Evolutionary conservation across 2,113 vertebrate species (phyloP), one percentile per base, ranked within the genome.

Genomic region (Rhineura floridana): DNA sequence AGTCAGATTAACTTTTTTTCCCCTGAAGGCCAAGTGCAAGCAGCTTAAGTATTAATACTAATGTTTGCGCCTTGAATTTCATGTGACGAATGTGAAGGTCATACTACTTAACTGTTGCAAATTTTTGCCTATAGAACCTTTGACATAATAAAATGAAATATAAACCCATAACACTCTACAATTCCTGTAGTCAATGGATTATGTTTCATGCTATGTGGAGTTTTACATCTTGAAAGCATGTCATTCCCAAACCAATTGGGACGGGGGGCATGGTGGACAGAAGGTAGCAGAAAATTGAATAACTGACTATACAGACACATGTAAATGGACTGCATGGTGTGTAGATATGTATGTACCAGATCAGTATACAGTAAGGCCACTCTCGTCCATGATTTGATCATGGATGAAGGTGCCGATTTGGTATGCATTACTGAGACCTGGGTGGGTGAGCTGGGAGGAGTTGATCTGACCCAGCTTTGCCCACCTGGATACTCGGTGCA

Each of bases 61-160:
- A 95, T 91, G 93, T 95, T 96, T 94, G 86, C 92, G 90, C 93
- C 92, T 96, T 96, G 93, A 96, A 96, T 97, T 97, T 96, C 93
- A 96, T 92, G 96, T 96, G 96, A 96, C 95, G 95, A 96, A 96
- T 97, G 93, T 93, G 92, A 96, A 96, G 86, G 93, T 96, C 95
- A 96, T 95, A 96, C 93, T 95, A 93, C 90, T 95, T 96, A 96
- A 95, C 92, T 95, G 91, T 94, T 96, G 95, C 95, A 95, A 96
- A 96, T 95, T 96, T 96, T 96, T 95, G 93, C 93, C 94, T 93
- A 92, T 86, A 85, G 91, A 93, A 94, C 90, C 93, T 96, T 94
- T 95, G 96, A 95, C 93, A 95, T 95, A 96, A 92, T 93, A 95
- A 96, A 96, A 96, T 94, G 95, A 96, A 97, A 96, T 94, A 91